Base-by-base conservation (phyloP, 1,140 invertebrate genomes). In the Chironomus tepperi region DNA sequence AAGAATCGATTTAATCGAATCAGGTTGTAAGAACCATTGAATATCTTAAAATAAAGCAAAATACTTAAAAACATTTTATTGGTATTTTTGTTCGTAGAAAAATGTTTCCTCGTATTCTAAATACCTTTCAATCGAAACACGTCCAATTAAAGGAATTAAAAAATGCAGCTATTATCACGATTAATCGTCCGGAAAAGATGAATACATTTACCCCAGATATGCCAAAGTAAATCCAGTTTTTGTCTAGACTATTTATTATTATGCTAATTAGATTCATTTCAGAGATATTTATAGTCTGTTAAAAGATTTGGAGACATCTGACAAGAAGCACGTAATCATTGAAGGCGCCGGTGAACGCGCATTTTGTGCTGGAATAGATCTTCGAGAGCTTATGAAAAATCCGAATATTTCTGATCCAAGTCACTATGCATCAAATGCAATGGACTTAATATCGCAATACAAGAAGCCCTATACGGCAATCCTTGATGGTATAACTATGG, bases 321-420 rank as follows among this genome's bases (percentile, higher is more conserved):
- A 89, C 9, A 93, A 94, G 79, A 86, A 86, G 19, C 79, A 97
- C 76, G 90, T 99, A 3, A 90, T 99, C 42, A 88, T 99, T n/a
- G 97, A 97, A 85, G 95, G 93, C n/a, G 96, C 95, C 42, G 95
- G 91, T 0, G 98, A 98, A 83, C n/a, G n/a, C n/a, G 94, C 97
- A 9, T 99, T 99, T 82, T 99, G 98, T 87, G 97, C 98, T 74
- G 98, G 98, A 34, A 98, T 98, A 1, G 98, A 99, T 87, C 91
- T 99, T 0, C n/a, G 92, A 83, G 87, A 89, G 73, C 82, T 97
- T 1, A 90, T 89, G 19, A 86, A 91, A 77, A 12, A 12, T n/a
- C n/a, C n/a, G 86, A 86, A 15, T 85, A 88, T 76, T 88, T 88
- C 0, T 88, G 87, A 75, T 84, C 86, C 2, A 80, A 92, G 78